Evolutionary conservation across 2,888 invertebrate species (phyloP), one percentile per base, ranked within the genome.

Genomic region (Cataglyphis cursor): DNA sequence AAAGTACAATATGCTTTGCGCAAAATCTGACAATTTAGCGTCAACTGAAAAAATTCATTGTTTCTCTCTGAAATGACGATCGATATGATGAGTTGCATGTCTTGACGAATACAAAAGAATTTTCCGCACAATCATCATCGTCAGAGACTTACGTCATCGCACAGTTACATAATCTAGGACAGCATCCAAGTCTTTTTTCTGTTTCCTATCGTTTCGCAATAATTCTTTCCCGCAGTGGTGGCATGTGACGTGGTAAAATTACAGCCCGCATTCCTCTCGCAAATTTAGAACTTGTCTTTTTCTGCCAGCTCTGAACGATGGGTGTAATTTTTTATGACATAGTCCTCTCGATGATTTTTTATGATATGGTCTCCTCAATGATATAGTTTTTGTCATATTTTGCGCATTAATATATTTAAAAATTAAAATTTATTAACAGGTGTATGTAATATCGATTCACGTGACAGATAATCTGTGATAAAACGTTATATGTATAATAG

Each of bases 181-280:
- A 66, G 61, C 76, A 87, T 87, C 88, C 88, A 81, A 88, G 51
- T 74, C 80, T 62, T 57, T 65, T 51, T 83, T 70, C 65, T 65
- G 15, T 31, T 41, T 48, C 59, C 38, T 44, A 64, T 83, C 38
- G 74, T 86, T 88, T 83, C 81, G 78, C 86, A 86, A 87, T 82
- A 84, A 87, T 86, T 86, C 82, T 81, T 86, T 81, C 81, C n/a
- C 85, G 78, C 57, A 18, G 57, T 21, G 28, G 44, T 48, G 31
- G n/a, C 21, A 44, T 24, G 41, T 66, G 80, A 74, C 31, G 18
- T 54, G 72, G 68, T 65, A 65, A 70, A 78, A 78, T 78, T 57
- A 44, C 31, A 31, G 31, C 62, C 78, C 38, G 73, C 44, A 70
- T 65, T 81, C 74, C 38, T 48, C 9, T n/a, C 18, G 44, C 54